Base-by-base conservation (phyloP, 2,888 invertebrate genomes). In the Imbricaverruca yamaguchii region DNA sequence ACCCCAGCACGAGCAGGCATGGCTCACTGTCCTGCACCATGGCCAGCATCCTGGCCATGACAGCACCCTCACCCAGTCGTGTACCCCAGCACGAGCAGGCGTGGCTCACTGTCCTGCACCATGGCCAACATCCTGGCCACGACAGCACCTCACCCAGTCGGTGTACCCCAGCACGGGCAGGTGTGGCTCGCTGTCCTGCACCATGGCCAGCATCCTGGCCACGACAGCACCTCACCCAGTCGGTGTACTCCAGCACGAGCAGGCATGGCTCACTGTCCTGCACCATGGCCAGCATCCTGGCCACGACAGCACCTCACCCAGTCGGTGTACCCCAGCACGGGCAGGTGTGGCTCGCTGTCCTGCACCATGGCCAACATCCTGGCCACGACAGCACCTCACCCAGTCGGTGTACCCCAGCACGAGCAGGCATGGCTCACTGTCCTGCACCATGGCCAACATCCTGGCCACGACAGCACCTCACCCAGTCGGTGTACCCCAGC, bases 401-500 rank as follows among this genome's bases (percentile, higher is more conserved):
- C 96, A 97, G 86, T 97, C 97, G 7, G 95, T 95, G 86, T 95
- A 94, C 86, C 97, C 96, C 21, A 95, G 88, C 53, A 97, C 91
- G 91, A 97, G 91, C 85, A 92, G 94, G 86, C 95, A 94, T 0
- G 96, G 97, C 84, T 96, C 95, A 78, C 80, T 85, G 82, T 87
- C 89, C 65, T 86, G 91, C 86, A 95, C 96, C 13, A 96, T 88
- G 0, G 95, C 97, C 81, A 93, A 89, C 77, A 97, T 87, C 67
- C 92, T 91, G 0, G 91, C 92, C 0, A 97, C 90, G 85, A 94
- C 92, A n/a, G 55, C 59, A 11, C 85, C 89, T 88, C 87, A 94
- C 94, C 97, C 96, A 97, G 86, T 97, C 97, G 7, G 95, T 95
- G 86, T 95, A 94, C 86, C 97, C 96, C 21, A 95, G 88, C 53